phyloP scores from a whole-genome alignment of 1,140 invertebrate species.

The Chironomus striatipennis region DNA sequence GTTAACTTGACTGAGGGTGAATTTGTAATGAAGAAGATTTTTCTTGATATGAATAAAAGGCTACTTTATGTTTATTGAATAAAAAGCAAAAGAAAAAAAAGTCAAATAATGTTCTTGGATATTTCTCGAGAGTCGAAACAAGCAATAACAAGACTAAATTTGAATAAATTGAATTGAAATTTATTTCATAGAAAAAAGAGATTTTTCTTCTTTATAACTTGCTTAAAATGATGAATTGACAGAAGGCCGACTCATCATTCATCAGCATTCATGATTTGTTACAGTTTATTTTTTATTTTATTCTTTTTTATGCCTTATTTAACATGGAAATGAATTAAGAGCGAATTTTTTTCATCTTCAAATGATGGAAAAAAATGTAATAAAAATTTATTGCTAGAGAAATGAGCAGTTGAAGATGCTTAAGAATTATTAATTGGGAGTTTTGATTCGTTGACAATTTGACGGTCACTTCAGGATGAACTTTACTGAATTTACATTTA shows the following conservation, averaged over 20 bases:
- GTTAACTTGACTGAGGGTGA: slow-evolving; percentile 17
- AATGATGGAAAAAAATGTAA: no score
- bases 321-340: not conserved
- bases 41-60: not conserved
- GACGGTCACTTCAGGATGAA: no score
- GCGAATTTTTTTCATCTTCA: not conserved
- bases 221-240: not conserved
- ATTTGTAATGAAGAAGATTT: slow-evolving; percentile 17
- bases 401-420: no score
- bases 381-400: no score
- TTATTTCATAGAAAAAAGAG: not conserved
- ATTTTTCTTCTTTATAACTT: not conserved
- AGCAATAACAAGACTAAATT: not conserved
- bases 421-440: no score
- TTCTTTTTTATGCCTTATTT: not conserved
- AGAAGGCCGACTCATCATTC: not conserved
- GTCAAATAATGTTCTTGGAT: no score
- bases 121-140: no score
- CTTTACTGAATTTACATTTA: no score
- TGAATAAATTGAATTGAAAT: slow-evolving; percentile 15
- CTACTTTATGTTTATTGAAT: not conserved
- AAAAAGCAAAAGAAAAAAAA: not conserved
- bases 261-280: slow-evolving; percentile 2
- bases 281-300: not conserved
- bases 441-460: no score